A percentile compares a stretch with the other conserved stretches of the same genome.
Evolutionary conservation across 2,113 vertebrate species (phyloP).

Genomic region (Tinamus guttatus): DNA sequence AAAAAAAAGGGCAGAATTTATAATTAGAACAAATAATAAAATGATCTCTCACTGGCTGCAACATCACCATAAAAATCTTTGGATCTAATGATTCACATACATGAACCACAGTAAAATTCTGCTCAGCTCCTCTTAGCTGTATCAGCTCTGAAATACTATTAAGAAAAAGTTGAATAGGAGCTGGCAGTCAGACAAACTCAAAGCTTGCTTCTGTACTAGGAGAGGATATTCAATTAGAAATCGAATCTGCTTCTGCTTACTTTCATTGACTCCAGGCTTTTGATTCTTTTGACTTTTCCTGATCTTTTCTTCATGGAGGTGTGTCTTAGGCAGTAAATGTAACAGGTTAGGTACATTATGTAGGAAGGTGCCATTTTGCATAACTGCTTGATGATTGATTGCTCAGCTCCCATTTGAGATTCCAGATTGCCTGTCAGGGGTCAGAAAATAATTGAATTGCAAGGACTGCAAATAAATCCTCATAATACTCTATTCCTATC

Average conservation of each 20-base stretch:
- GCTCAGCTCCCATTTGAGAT: neutral
- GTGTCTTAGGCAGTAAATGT: neutral
- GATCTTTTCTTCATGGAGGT: neutral
- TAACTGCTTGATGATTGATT: neutral
- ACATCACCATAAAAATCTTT: neutral
- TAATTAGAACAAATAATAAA: neutral
- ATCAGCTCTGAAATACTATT: neutral
- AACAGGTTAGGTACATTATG: neutral
- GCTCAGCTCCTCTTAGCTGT: neutral
- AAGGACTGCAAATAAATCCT: neutral
- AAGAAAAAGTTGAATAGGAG: neutral
- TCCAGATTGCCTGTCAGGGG: neutral
- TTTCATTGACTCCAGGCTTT: neutral
- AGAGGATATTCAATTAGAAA: neutral
- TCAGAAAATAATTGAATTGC: neutral
- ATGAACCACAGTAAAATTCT: neutral
- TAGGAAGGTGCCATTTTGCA: neutral
- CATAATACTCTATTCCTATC: neutral
- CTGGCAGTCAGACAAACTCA: neutral
- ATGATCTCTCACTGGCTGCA: neutral
- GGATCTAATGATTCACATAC: neutral
- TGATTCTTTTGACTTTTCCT: neutral
- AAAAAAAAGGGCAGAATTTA: neutral
- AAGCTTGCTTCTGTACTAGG: neutral
- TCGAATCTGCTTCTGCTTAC: neutral